phyloP scores from a whole-genome alignment of 2,888 invertebrate genomes.

The Polydrusus tereticollis region DNA sequence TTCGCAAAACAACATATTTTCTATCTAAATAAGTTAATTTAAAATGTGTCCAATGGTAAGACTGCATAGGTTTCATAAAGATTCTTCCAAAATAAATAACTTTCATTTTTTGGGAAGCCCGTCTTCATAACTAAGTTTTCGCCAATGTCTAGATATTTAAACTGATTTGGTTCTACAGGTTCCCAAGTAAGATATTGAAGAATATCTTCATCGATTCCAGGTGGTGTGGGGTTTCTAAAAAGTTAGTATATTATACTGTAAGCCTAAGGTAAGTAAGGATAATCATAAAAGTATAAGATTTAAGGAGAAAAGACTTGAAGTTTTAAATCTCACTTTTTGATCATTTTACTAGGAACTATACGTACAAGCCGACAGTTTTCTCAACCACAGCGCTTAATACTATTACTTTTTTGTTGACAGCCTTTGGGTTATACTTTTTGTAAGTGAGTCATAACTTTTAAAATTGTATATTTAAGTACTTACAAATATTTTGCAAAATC shows the following conservation, averaged over 20 bases:
- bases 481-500: conserved; percentile 42
- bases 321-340: too few species aligned
- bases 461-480: neutral
- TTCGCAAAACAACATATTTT: too few species aligned
- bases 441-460: neutral
- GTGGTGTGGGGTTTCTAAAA: conserved; percentile 41
- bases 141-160: conserved; percentile 42
- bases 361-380: too few species aligned
- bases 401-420: too few species aligned
- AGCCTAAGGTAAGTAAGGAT: too few species aligned
- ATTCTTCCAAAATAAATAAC: conserved; percentile 33
- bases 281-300: too few species aligned
- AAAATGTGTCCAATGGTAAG: conserved; percentile 38
- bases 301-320: too few species aligned
- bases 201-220: conserved; percentile 29
- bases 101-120: conserved; percentile 36
- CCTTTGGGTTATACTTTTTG: too few species aligned
- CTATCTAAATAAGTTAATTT: too few species aligned
- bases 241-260: neutral
- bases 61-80: conserved; percentile 35
- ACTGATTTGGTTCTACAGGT: conserved; percentile 27
- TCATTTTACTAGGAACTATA: too few species aligned
- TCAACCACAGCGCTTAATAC: too few species aligned
- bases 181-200: conserved; percentile 39
- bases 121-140: conserved; percentile 21